phyloP scores from a whole-genome alignment of 2,888 invertebrate genomes.

The Crematogaster levior region DNA sequence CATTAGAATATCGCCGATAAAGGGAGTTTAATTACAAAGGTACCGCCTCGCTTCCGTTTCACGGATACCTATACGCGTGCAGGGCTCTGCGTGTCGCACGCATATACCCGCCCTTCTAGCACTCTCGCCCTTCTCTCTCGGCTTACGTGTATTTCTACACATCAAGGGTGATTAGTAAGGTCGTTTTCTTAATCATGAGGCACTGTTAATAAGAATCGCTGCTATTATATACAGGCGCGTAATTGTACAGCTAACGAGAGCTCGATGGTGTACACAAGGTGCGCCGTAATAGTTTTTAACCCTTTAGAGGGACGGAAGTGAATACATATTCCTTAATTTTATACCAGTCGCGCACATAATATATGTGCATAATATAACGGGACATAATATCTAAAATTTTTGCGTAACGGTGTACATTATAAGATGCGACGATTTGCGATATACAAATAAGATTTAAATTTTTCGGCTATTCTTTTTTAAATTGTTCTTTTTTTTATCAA shows the following conservation, averaged over 20 bases:
- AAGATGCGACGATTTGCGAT: neutral
- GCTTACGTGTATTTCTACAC: constrained; percentile 65
- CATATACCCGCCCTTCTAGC: constrained; percentile 60
- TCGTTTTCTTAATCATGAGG: constrained; percentile 79
- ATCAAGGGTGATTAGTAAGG: constrained; percentile 77
- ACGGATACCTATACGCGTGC: constrained; percentile 83
- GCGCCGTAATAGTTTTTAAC: constrained; percentile 38
- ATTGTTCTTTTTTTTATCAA: neutral
- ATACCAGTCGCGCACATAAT: neutral
- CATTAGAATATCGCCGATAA: constrained; percentile 82
- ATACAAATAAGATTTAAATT: neutral
- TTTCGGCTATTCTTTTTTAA: neutral
- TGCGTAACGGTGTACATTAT: neutral
- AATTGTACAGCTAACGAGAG: constrained; percentile 70
- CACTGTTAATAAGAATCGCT: constrained; percentile 67
- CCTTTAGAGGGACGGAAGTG: constrained; percentile 2
- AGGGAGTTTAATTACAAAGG: constrained; percentile 82
- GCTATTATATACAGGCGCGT: constrained; percentile 68
- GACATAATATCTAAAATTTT: constrained; percentile 14
- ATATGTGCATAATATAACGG: constrained; percentile 15
- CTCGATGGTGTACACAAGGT: constrained; percentile 29
- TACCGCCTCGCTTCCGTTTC: constrained; percentile 77
- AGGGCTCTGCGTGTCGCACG: constrained; percentile 77
- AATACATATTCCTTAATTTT: constrained; percentile 44
- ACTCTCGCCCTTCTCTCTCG: constrained; percentile 24